phyloP scores from a whole-genome alignment of 2,888 invertebrate genomes.

The Drosophila rubida region DNA sequence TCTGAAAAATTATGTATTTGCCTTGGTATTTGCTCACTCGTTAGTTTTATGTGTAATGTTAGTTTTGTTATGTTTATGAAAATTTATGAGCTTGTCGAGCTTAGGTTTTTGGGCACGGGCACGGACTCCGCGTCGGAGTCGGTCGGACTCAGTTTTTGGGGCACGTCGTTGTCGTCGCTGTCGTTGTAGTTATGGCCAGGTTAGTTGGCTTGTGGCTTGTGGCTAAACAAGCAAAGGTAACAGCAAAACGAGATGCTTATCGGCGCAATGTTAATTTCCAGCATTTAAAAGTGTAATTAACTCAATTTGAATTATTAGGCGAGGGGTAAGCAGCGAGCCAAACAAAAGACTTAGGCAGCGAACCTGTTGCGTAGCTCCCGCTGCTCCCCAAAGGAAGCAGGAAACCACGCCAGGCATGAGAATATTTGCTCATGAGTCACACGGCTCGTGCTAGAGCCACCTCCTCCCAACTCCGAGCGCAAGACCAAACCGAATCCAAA shows the following conservation, averaged over 20 bases:
- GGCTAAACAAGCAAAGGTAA: conserved; percentile 47
- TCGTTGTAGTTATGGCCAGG: conserved; percentile 62
- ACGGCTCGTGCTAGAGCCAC: conserved; percentile 59
- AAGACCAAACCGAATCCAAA: conserved; percentile 1
- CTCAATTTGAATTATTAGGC: conserved; percentile 70
- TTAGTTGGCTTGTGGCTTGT: conserved; percentile 60
- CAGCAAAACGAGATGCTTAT: conserved; percentile 64
- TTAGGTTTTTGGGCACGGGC: conserved; percentile 22
- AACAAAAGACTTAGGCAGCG: conserved; percentile 80
- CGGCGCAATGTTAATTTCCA: conserved; percentile 73
- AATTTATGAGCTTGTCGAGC: conserved; percentile 77
- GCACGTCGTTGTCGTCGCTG: conserved; percentile 34
- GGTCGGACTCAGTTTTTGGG: background rate
- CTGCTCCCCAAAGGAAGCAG: conserved; percentile 68
- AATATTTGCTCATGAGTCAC: conserved; percentile 69
- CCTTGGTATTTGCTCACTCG: conserved; percentile 4
- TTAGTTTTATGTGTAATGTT: conserved; percentile 47
- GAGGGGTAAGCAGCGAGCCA: conserved; percentile 4
- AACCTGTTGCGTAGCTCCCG: conserved; percentile 57
- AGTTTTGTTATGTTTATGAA: conserved; percentile 62
- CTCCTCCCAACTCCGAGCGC: background rate
- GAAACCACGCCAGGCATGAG: conserved; percentile 68
- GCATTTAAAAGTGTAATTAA: conserved; percentile 80
- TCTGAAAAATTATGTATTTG: conserved; percentile 36
- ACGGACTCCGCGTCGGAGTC: too few species aligned